These are phyloP conservation scores for Herpailurus yagouaroundi DNA, from an alignment of 2,113 vertebrate species.

Conservation along the genomic window DNA sequence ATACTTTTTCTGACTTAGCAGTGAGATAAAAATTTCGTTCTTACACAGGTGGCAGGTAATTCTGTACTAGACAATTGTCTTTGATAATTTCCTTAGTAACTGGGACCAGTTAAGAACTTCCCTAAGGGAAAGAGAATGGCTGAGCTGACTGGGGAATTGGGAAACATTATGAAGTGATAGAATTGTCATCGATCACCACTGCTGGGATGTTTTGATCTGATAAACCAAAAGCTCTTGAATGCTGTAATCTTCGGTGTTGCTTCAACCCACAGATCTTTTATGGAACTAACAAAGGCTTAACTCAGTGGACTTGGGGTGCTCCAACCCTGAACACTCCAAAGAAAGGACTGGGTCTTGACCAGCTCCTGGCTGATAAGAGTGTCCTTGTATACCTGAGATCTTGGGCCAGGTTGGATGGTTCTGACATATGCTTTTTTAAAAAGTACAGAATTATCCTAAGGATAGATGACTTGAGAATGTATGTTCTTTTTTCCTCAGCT, in stretches of 20 bases:
- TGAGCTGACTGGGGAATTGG: background rate
- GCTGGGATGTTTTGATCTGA: slow-evolving; percentile 3
- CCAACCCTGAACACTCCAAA: background rate
- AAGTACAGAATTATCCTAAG: slow-evolving; percentile 28
- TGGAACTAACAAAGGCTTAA: slow-evolving; percentile 33
- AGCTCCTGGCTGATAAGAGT: background rate
- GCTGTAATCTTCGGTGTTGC: background rate
- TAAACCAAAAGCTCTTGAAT: slow-evolving; percentile 31
- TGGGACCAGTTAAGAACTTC: slow-evolving; percentile 1
- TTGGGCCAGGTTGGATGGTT: background rate
- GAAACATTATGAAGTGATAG: background rate
- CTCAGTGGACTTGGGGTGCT: background rate
- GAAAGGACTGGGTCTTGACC: background rate
- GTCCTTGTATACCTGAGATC: background rate
- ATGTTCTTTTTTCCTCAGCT: background rate
- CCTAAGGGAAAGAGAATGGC: background rate
- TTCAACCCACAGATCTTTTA: slow-evolving; percentile 37
- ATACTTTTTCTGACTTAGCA: slow-evolving; percentile 54
- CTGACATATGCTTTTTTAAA: background rate
- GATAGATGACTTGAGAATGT: background rate
- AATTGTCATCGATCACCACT: background rate
- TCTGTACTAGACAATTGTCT: slow-evolving; percentile 18
- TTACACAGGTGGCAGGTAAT: slow-evolving; percentile 40
- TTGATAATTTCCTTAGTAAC: slow-evolving; percentile 47
- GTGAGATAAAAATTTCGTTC: slow-evolving; percentile 22